Evolutionary conservation across 2,888 invertebrate species (phyloP).

Genomic region (Empis stercorea): DNA sequence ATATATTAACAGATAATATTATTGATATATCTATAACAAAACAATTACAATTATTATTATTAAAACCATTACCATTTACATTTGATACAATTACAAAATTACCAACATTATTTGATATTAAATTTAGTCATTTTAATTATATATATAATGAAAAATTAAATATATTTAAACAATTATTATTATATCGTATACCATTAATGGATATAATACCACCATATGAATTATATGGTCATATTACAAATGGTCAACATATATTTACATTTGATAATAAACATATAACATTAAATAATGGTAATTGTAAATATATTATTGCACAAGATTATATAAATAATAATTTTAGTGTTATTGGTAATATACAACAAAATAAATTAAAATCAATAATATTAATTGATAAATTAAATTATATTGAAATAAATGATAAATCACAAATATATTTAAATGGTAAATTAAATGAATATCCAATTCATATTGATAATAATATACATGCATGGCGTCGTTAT

Average conservation of each 20-base stretch:
- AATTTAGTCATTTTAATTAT: constrained; percentile 47
- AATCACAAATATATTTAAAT: constrained; percentile 51
- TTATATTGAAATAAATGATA: constrained; percentile 49
- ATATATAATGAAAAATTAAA: constrained; percentile 47
- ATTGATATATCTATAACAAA: constrained; percentile 8
- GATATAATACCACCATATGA: constrained; percentile 51
- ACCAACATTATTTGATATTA: constrained; percentile 45
- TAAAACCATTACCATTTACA: constrained; percentile 27
- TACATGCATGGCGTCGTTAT: constrained; percentile 48
- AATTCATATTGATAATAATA: constrained; percentile 41
- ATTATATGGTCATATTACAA: constrained; percentile 58
- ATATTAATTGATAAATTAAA: constrained; percentile 53
- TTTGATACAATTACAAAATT: constrained; percentile 36
- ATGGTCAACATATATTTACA: constrained; percentile 75
- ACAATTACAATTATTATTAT: neutral
- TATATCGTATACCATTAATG: constrained; percentile 42
- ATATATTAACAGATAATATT: constrained; percentile 9
- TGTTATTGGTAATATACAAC: constrained; percentile 55
- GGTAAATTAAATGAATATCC: constrained; percentile 59
- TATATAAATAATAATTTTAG: constrained; percentile 78
- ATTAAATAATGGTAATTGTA: constrained; percentile 63
- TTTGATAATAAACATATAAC: constrained; percentile 74
- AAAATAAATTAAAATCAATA: constrained; percentile 54
- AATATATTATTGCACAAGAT: constrained; percentile 74
- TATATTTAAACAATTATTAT: constrained; percentile 29